phyloP scores from a whole-genome alignment of 2,888 invertebrate species.

The Caenorhabditis imperialis region DNA sequence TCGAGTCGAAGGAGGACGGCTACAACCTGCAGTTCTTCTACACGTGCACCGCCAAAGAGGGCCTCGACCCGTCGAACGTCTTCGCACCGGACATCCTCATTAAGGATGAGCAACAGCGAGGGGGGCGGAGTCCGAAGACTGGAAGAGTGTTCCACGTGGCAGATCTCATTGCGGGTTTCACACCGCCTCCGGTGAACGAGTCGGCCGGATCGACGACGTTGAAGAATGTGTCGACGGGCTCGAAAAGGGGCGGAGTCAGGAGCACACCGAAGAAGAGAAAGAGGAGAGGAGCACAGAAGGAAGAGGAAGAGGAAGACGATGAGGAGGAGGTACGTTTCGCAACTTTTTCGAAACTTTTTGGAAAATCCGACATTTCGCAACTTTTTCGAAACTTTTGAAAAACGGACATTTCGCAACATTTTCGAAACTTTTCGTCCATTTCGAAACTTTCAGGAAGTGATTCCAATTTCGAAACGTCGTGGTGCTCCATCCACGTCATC shows the following conservation, averaged over 20 bases:
- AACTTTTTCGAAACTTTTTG: too few species aligned
- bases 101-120: conserved; percentile 50
- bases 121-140: conserved; percentile 41
- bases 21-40: conserved; percentile 47
- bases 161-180: conserved; percentile 20
- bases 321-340: conserved; percentile 21
- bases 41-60: conserved; percentile 7
- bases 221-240: background rate
- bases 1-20: conserved; percentile 6
- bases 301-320: conserved; percentile 25
- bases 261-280: background rate
- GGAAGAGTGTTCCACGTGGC: conserved; percentile 9
- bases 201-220: background rate
- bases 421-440: too few species aligned
- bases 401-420: too few species aligned
- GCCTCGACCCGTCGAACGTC: conserved; percentile 40
- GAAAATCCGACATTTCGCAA: too few species aligned
- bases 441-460: too few species aligned
- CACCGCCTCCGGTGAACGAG: conserved; percentile 14
- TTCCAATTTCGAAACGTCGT: background rate
- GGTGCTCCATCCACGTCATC: conserved; percentile 1
- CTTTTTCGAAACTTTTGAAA: too few species aligned
- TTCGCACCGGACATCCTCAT: conserved; percentile 56
- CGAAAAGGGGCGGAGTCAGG: background rate
- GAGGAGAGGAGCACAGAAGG: background rate